phyloP scores from a whole-genome alignment of 2,888 invertebrate genomes.

The Euproctis similis region DNA sequence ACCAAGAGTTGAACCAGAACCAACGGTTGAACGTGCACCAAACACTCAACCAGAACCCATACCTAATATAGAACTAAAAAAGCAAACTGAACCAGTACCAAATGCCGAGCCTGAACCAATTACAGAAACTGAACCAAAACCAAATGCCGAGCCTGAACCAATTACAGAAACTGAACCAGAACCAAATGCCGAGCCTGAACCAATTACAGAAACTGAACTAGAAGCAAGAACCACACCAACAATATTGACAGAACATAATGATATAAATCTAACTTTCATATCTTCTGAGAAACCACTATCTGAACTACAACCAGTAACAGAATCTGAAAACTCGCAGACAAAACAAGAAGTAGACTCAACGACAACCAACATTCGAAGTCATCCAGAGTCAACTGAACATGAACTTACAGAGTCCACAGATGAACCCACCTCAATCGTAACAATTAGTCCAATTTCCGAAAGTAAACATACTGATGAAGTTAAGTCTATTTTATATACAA shows the following conservation, averaged over 20 bases:
- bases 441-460: constrained; percentile 5
- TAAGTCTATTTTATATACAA: constrained; percentile 23
- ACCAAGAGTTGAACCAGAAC: constrained; percentile 1
- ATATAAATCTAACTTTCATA: neutral
- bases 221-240: neutral
- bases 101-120: too few species aligned
- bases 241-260: neutral
- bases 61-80: too few species aligned
- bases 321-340: neutral
- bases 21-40: too few species aligned
- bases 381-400: constrained; percentile 34
- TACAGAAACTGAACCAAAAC: too few species aligned
- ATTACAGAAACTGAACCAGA: neutral
- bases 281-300: neutral
- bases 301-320: neutral
- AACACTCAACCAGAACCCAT: too few species aligned
- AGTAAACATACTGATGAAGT: constrained; percentile 15
- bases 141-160: neutral
- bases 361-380: neutral
- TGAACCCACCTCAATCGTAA: constrained; percentile 5
- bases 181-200: neutral
- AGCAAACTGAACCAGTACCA: too few species aligned
- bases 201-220: neutral
- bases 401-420: constrained; percentile 4
- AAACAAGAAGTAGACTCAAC: neutral